phyloP scores from a whole-genome alignment of 2,888 invertebrate genomes.

The Sisyra nigra region DNA sequence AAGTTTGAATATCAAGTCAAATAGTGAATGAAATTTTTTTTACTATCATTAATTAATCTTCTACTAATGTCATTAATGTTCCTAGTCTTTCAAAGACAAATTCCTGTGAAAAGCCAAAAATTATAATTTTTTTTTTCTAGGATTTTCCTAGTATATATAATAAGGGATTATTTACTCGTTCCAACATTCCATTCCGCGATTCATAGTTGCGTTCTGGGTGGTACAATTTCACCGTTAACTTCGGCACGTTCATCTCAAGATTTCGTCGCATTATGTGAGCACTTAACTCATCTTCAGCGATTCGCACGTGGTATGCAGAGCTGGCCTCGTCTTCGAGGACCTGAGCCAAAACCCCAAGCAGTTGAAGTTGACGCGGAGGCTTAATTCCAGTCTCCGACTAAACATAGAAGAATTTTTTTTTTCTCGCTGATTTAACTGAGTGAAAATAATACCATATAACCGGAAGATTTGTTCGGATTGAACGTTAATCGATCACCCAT shows the following conservation, averaged over 20 bases:
- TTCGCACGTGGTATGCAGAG: slow-evolving; percentile 35
- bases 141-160: too few species aligned
- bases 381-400: slow-evolving; percentile 45
- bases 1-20: too few species aligned
- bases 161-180: slow-evolving; percentile 24
- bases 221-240: slow-evolving; percentile 34
- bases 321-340: slow-evolving; percentile 45
- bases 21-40: too few species aligned
- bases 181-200: slow-evolving; percentile 29
- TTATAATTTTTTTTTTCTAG: too few species aligned
- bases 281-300: slow-evolving; percentile 28
- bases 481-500: slow-evolving; percentile 49
- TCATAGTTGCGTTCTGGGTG: slow-evolving; percentile 36
- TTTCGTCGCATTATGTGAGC: slow-evolving; percentile 29
- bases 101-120: too few species aligned
- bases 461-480: slow-evolving; percentile 42
- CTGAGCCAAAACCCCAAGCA: slow-evolving; percentile 43
- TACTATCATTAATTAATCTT: too few species aligned
- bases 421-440: slow-evolving; percentile 2
- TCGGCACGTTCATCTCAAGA: slow-evolving; percentile 30
- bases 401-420: slow-evolving; percentile 8
- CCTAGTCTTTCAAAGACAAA: too few species aligned
- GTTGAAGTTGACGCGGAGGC: slow-evolving; percentile 40
- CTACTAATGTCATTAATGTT: too few species aligned
- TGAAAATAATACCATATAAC: slow-evolving; percentile 43